Conservation (phyloP, 2,888 invertebrate genomes). For the Parapristionchus giblindavisi region DNA sequence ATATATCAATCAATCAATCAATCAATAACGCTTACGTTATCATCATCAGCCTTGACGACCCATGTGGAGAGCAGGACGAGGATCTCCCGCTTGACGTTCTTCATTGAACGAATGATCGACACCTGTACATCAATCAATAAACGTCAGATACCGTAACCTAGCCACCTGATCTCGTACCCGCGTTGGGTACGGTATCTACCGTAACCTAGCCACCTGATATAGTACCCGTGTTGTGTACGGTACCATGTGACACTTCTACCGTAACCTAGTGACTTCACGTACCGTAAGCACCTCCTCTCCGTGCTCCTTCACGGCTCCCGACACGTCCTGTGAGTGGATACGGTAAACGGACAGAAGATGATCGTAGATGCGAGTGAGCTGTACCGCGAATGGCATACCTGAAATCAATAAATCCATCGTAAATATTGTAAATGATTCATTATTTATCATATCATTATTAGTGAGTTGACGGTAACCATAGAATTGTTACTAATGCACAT, state of each 20-base stretch:
- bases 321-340: constrained; percentile 84
- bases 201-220: too few species aligned
- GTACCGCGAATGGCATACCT: constrained; percentile 86
- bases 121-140: constrained; percentile 38
- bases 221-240: too few species aligned
- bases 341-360: constrained; percentile 97
- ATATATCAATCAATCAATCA: constrained; percentile 12
- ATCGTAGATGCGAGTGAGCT: constrained; percentile 84
- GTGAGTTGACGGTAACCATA: too few species aligned
- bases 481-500: too few species aligned
- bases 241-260: not conserved
- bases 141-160: too few species aligned
- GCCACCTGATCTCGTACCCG: too few species aligned
- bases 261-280: too few species aligned
- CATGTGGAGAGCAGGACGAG: constrained; percentile 94
- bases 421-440: too few species aligned
- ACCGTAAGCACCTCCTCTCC: constrained; percentile 95
- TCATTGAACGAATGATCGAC: constrained; percentile 87
- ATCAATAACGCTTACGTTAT: too few species aligned
- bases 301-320: constrained; percentile 89
- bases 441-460: too few species aligned
- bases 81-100: constrained; percentile 97
- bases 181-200: too few species aligned
- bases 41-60: constrained; percentile 90
- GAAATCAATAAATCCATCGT: too few species aligned